These are phyloP conservation scores for Leptobrachium ailaonicum DNA, from an alignment of 2,113 vertebrate genomes.

Conservation along the genomic window DNA sequence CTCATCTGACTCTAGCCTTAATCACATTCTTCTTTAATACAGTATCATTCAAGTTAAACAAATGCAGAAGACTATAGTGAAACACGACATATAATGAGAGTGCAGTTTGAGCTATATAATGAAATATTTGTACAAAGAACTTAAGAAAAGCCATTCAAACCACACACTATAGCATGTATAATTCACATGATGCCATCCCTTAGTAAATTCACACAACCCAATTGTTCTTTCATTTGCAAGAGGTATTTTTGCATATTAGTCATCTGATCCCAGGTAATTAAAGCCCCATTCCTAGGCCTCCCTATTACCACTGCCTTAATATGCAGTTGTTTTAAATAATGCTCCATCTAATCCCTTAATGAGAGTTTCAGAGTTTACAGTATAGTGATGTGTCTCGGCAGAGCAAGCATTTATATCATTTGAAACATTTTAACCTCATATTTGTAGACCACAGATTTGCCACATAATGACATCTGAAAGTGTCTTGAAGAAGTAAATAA, in stretches of 20 bases:
- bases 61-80: too few species aligned
- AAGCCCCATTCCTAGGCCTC: conserved; percentile 17
- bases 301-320: conserved; percentile 23
- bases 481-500: too few species aligned
- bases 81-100: too few species aligned
- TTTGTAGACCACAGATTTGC: neutral
- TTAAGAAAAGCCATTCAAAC: too few species aligned
- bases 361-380: conserved; percentile 32
- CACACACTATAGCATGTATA: neutral
- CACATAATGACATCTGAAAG: too few species aligned
- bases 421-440: conserved; percentile 2
- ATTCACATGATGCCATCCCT: neutral
- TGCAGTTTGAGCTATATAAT: too few species aligned
- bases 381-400: conserved; percentile 10
- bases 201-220: neutral
- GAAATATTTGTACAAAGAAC: too few species aligned
- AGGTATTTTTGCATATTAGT: conserved; percentile 13
- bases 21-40: too few species aligned
- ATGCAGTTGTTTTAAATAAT: conserved; percentile 27
- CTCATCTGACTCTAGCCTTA: too few species aligned
- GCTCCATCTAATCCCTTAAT: conserved; percentile 39
- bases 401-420: conserved; percentile 12
- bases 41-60: too few species aligned
- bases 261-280: conserved; percentile 33
- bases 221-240: conserved; percentile 22